phyloP scores from a whole-genome alignment of 2,113 vertebrate species.

The Neopipo cinnamomea region DNA sequence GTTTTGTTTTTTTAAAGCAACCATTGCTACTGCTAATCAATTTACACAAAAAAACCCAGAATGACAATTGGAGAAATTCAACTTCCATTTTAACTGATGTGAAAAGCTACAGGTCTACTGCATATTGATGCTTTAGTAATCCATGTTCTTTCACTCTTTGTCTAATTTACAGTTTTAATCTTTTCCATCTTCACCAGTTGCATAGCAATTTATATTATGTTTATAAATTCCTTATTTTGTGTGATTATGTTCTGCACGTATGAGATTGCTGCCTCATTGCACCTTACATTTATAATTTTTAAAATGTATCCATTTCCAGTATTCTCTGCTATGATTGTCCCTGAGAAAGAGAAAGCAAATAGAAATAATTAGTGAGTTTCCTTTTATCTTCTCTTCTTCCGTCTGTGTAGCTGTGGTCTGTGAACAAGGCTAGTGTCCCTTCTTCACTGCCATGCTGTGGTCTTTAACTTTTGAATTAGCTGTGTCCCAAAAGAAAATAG shows the following conservation, averaged over 20 bases:
- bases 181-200: background rate
- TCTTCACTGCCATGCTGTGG: background rate
- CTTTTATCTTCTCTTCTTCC: background rate
- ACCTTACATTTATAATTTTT: background rate
- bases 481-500: background rate
- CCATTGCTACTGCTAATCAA: background rate
- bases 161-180: background rate
- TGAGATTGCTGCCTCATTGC: background rate
- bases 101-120: background rate
- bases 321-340: background rate
- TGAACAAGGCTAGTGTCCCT: background rate
- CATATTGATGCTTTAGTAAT: background rate
- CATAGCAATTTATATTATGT: background rate
- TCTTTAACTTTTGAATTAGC: background rate
- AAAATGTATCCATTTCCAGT: background rate
- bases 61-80: background rate
- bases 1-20: background rate
- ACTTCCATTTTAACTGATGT: background rate
- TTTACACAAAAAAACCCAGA: background rate
- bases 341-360: background rate
- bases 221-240: background rate
- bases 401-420: background rate
- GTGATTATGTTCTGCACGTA: background rate
- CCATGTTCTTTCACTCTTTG: background rate
- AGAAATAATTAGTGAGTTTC: background rate